Conservation (phyloP, 2,797 vertebrate species). For the Muscicapa comitata region DNA sequence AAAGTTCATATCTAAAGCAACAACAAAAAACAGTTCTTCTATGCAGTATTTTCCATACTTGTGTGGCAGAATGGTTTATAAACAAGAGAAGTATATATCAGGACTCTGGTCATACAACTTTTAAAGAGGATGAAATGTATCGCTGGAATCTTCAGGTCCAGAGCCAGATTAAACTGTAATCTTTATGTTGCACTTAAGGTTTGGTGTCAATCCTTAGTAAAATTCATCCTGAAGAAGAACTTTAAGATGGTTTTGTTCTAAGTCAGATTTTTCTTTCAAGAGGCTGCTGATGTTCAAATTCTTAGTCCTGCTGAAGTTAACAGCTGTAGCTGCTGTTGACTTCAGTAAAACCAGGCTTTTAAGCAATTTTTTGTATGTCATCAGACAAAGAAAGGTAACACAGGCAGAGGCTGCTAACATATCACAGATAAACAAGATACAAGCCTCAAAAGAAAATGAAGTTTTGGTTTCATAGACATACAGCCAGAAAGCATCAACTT, state of each 20-base stretch:
- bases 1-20: background rate
- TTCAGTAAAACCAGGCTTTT: background rate
- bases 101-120: background rate
- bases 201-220: background rate
- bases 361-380: background rate
- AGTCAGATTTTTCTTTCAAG: background rate
- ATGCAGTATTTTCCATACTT: background rate
- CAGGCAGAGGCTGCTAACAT: background rate
- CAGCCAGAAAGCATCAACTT: background rate
- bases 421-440: background rate
- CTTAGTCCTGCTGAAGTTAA: background rate
- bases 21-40: background rate
- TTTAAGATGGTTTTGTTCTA: background rate
- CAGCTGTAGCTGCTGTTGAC: background rate
- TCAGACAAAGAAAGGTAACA: background rate
- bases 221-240: background rate
- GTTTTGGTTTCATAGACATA: background rate
- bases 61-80: background rate
- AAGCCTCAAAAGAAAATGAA: background rate
- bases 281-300: background rate
- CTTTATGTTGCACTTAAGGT: background rate
- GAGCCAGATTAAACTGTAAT: background rate
- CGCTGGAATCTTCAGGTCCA: background rate
- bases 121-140: background rate
- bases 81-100: background rate